These are phyloP conservation scores for Diacarnus erythraeanus DNA, from an alignment of 37 sponge, comb jelly and placozoan genomes.

Conservation along the genomic window DNA sequence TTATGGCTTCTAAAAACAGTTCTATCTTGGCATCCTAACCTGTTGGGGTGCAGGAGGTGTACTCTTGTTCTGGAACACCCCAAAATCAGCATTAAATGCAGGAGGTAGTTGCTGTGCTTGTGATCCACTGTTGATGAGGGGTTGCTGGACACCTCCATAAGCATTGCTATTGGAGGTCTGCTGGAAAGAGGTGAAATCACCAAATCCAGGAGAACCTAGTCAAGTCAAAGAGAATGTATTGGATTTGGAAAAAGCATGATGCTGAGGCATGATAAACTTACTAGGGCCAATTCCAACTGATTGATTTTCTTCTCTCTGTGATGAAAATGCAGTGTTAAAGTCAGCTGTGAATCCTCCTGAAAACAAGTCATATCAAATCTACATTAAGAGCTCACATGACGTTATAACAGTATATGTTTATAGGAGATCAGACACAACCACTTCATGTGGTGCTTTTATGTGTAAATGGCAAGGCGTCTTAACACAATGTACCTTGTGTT, in stretches of 20 bases:
- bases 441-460: too few species aligned
- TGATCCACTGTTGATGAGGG: background rate
- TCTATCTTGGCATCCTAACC: too few species aligned
- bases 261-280: background rate
- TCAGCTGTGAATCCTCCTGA: slow-evolving; percentile 49
- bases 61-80: slow-evolving; percentile 28
- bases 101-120: slow-evolving; percentile 1
- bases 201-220: slow-evolving; percentile 46
- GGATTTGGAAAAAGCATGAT: background rate
- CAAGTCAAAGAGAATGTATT: background rate
- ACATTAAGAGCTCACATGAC: too few species aligned
- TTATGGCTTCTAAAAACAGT: too few species aligned
- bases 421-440: too few species aligned
- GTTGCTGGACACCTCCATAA: background rate
- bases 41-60: slow-evolving; percentile 3
- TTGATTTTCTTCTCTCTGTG: slow-evolving; percentile 9
- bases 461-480: too few species aligned
- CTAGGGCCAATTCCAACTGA: slow-evolving; percentile 5
- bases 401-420: too few species aligned
- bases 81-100: slow-evolving; percentile 36
- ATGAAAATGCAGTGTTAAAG: slow-evolving; percentile 41
- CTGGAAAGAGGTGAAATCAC: slow-evolving; percentile 61
- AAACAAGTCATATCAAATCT: background rate
- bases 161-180: slow-evolving; percentile 9
- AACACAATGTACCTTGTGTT: slow-evolving; percentile 30